Evolutionary conservation across 1,140 invertebrate genomes (phyloP), one percentile per base, ranked within the genome.

Genomic region (Probaryconus sp.): DNA sequence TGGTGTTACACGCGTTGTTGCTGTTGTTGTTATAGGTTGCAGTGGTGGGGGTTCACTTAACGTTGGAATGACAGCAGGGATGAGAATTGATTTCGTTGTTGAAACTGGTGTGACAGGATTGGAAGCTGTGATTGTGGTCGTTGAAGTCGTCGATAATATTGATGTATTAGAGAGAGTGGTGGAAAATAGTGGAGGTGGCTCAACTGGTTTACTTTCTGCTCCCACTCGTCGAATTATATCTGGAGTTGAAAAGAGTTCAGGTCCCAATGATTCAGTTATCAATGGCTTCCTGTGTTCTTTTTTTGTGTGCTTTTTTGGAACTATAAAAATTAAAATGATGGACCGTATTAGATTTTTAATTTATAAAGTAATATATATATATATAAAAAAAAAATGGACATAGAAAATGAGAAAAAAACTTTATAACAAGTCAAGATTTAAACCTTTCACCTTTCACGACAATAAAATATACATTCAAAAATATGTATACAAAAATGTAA

Each of bases 201-300:
- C 88, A 35, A 87, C 86, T 5, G 76, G 17, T 48, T 79, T 92
- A 21, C 47, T 21, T 9, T 70, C 79, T 1, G 80, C 75, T 47
- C 85, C 82, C 3, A 93, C 92, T 69, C 92, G 89, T 70, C 92
- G 88, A 42, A 94, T 93, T 56, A 94, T 93, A 88, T 94, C 93
- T 5, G 93, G 93, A 33, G 93, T 92, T 7, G 93, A 94, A 79
- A 94, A 94, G 18, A 94, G 77, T 31, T 91, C 90, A 14, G 90
- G 92, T 70, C 89, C 91, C 50, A 91, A 85, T 47, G 90, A 79
- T 37, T 90, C 90, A 1, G 88, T 89, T 30, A 91, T 90, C 9
- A 91, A 90, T 10, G 89, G 88, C 81, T 94, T 93, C 63, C 88
- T 83, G 37, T 91, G 92, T 50, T 93, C 92, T 76, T 92, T 92